These are phyloP conservation scores for Ceyx margarethae DNA, from an alignment of 2,113 vertebrate species.

Conservation along the genomic window DNA sequence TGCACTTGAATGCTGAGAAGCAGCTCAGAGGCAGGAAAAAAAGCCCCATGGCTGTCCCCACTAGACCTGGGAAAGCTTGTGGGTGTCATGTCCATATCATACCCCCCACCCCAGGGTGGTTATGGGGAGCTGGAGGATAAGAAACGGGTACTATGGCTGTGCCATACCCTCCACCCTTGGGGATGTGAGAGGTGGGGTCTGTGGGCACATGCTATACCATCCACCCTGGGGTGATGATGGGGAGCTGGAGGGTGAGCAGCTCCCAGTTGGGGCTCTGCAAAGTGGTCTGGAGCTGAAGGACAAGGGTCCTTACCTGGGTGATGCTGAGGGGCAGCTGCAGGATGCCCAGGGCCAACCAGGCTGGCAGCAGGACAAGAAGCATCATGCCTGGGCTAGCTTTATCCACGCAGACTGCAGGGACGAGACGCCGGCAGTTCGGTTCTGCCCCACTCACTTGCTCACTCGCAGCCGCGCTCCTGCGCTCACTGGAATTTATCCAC, in stretches of 20 bases:
- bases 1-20: not conserved
- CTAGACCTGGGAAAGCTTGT: not conserved
- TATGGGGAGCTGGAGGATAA: fast-evolving
- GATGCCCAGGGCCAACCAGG: constrained; percentile 13
- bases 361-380: not conserved
- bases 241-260: not conserved
- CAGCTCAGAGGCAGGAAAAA: not conserved
- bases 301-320: constrained; percentile 6
- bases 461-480: fast-evolving
- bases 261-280: not conserved
- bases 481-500: not conserved
- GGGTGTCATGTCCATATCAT: fast-evolving
- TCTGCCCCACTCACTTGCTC: not conserved
- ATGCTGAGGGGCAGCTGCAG: not conserved
- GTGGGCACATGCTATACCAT: fast-evolving
- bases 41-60: not conserved
- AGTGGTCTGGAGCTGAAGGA: not conserved
- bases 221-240: fast-evolving
- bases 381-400: fast-evolving
- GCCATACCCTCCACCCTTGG: fast-evolving
- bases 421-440: fast-evolving
- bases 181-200: not conserved
- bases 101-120: fast-evolving
- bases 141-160: fast-evolving
- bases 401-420: not conserved